Base-by-base conservation (phyloP, 2,888 invertebrate genomes). In the Agelastica alni region DNA sequence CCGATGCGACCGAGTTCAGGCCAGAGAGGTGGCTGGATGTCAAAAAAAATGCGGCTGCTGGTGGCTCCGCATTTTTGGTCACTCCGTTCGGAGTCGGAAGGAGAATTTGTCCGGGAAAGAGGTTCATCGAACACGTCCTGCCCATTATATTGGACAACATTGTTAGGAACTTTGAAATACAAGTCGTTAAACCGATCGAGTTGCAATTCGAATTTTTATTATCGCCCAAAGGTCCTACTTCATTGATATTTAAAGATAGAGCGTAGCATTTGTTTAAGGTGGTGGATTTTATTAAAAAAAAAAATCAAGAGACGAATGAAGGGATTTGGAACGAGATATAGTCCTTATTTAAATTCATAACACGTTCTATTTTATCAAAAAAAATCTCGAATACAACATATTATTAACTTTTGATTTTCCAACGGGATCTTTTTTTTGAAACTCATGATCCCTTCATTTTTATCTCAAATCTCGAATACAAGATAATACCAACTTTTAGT, bases 61-160 rank as follows among this genome's bases (percentile, higher is more conserved):
- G 77, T 75, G 36, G 78, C 62, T 83, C 87, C 4, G 80, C 86
- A 0, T 79, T 81, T 37, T 77, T 93, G 42, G 85, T 91, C 1
- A 84, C 85, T 4, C 91, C 92, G 0, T 93, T 93, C 74, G 93
- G 93, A 0, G 79, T 85, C 26, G 93, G 93, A 0, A 82, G 85
- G 45, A 80, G 93, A 37, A 88, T 89, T 77, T 93, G 93, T 71
- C 93, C 93, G 0, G 93, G 93, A 39, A 91, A 91, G 75, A 80
- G 91, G 55, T 91, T 92, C 70, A 88, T 91, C 2, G 90, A 91
- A 67, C 83, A 90, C 62, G 88, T 88, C 63, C 77, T 92, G 12
- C 85, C 88, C 57, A 78, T 91, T 46, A 77, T 89, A 53, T 76
- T 92, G 13, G 88, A 89, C 16, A 87, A 88, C 83, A 89, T 88